Conservation (phyloP, 2,888 invertebrate genomes). For the Choristoneura rosaceana region DNA sequence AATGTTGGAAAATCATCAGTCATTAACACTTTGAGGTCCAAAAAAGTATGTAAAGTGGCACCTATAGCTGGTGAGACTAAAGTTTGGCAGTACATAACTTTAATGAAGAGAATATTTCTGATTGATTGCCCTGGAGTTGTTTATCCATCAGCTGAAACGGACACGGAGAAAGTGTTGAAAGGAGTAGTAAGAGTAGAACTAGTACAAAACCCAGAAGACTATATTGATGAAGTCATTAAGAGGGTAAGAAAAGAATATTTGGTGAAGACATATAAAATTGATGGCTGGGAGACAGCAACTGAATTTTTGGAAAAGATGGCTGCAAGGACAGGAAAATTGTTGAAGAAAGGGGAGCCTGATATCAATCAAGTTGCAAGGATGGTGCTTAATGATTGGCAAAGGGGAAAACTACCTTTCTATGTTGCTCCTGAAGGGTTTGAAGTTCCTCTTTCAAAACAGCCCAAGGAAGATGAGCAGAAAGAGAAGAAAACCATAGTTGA, state of each 20-base stretch:
- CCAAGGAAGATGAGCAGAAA: conserved; percentile 55
- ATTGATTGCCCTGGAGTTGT: conserved; percentile 99
- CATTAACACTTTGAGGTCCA: conserved; percentile 97
- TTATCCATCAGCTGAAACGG: conserved; percentile 98
- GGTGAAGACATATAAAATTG: conserved; percentile 94
- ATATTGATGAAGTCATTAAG: conserved; percentile 93
- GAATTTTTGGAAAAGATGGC: conserved; percentile 98
- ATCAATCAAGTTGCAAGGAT: conserved; percentile 94
- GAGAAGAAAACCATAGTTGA: conserved; percentile 48
- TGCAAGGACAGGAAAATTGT: conserved; percentile 92
- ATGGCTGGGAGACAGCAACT: conserved; percentile 91
- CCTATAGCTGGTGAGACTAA: conserved; percentile 99
- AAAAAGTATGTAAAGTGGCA: conserved; percentile 99
- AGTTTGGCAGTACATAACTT: conserved; percentile 99
- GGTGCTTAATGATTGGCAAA: conserved; percentile 99
- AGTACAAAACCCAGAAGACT: conserved; percentile 97
- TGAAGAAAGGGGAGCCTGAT: conserved; percentile 99
- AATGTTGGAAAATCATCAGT: conserved; percentile 99
- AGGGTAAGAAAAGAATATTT: conserved; percentile 96
- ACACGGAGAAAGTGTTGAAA: conserved; percentile 97
- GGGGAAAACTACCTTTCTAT: conserved; percentile 98
- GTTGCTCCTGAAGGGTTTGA: conserved; percentile 94
- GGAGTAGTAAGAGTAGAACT: conserved; percentile 99
- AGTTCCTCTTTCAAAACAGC: conserved; percentile 85
- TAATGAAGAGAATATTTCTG: conserved; percentile 98